These are phyloP conservation scores for Salmo trutta DNA, from an alignment of 2,797 vertebrate genomes.

Conservation along the genomic window DNA sequence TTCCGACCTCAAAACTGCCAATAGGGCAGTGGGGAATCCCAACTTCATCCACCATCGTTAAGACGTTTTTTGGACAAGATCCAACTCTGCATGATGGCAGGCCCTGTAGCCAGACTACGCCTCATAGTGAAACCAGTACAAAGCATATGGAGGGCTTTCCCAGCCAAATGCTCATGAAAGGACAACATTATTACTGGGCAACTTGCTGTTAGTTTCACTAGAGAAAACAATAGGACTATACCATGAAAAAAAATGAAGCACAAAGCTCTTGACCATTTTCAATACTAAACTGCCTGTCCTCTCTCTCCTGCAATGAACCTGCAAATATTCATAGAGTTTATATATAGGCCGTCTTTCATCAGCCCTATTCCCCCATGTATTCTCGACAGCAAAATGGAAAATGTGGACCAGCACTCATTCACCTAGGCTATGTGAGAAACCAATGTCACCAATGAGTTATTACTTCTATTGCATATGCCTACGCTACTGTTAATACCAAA, in stretches of 20 bases:
- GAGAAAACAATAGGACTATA: neutral
- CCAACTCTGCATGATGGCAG: constrained; percentile 59
- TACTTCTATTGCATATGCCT: constrained; percentile 42
- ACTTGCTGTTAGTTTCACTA: neutral
- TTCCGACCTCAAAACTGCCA: constrained; percentile 52
- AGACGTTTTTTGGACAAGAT: constrained; percentile 31
- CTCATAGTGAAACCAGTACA: constrained; percentile 43
- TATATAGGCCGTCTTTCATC: constrained; percentile 73
- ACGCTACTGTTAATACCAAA: constrained; percentile 12
- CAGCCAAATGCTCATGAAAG: constrained; percentile 39
- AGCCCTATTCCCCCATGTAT: constrained; percentile 66
- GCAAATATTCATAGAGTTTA: constrained; percentile 68
- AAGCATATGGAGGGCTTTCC: constrained; percentile 44
- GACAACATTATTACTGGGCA: neutral
- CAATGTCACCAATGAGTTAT: constrained; percentile 52
- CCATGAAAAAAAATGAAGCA: neutral
- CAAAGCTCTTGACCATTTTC: neutral
- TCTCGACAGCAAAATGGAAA: constrained; percentile 71
- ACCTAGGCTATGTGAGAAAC: constrained; percentile 63
- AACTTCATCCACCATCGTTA: constrained; percentile 42
- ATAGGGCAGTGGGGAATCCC: constrained; percentile 43
- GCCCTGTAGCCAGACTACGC: constrained; percentile 51
- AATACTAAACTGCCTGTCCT: constrained; percentile 39
- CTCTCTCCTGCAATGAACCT: constrained; percentile 55
- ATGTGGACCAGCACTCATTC: constrained; percentile 70